Evolutionary conservation across 2,888 invertebrate species (phyloP), one percentile per base, ranked within the genome.

Genomic region (Muschampia plurimacula): DNA sequence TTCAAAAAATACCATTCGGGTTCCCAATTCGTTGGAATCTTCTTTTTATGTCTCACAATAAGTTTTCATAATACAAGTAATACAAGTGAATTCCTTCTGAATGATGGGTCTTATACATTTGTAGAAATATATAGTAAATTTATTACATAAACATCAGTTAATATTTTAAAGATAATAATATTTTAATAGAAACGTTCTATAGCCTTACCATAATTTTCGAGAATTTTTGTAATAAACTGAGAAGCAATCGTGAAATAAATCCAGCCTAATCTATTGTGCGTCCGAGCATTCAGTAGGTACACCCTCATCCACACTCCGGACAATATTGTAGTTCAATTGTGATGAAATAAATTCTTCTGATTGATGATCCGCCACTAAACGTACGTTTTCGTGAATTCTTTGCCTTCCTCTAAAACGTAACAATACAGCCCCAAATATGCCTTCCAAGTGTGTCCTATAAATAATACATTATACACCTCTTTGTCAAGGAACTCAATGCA

Each of bases 381-480:
- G 75, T 82, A 86, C 36, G 88, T 89, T 88, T 86, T 83, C 83
- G 75, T 74, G 70, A 74, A 74, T 76, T 67, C 83, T 82, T 84
- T 82, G 81, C 77, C 74, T 78, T 79, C 77, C 76, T 41, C 62
- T 41, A 78, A 67, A 68, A 74, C 62, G 36, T 77, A 77, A 89
- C 86, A 88, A 86, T 84, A 80, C 80, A 84, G 89, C 88, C 89
- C 87, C 83, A 84, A 86, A 86, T 89, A 83, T 84, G 92, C 93
- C 93, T 93, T 89, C 92, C 89, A 86, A 93, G 89, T 90, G 90
- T 89, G 89, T 87, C 89, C 89, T 91, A 92, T 94, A 93, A 93
- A 94, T 94, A 93, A 93, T 93, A 91, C 92, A 91, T 92, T 92
- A 93, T 91, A 90, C 89, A 90, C 88, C 85, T 89, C 85, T 86